A percentile compares a stretch with the other conserved stretches of the same genome.
phyloP scores from a whole-genome alignment of 2,888 invertebrate genomes.

The Cephus nigrinus region DNA sequence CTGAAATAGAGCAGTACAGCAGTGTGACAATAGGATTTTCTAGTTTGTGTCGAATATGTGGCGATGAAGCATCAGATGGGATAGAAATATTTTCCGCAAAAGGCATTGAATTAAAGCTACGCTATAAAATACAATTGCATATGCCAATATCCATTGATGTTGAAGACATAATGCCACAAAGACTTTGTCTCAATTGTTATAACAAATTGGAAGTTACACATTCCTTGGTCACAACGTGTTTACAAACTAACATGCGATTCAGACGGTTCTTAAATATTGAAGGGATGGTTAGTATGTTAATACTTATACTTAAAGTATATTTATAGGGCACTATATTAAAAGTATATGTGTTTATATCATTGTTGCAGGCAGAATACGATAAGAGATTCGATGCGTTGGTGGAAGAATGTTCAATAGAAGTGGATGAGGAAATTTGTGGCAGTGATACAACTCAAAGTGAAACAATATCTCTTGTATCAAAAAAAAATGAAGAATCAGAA shows the following conservation, averaged over 20 bases:
- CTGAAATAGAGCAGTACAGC: conserved; percentile 36
- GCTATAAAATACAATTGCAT: conserved; percentile 50
- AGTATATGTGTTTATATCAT: neutral
- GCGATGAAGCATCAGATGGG: conserved; percentile 33
- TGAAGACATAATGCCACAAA: conserved; percentile 43
- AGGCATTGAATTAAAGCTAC: conserved; percentile 40
- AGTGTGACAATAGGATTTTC: conserved; percentile 33
- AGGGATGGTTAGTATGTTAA: conserved; percentile 32
- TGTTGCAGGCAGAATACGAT: conserved; percentile 42
- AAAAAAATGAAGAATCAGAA: conserved; percentile 19
- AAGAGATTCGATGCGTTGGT: conserved; percentile 36
- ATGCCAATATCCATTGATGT: conserved; percentile 44
- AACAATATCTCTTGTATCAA: conserved; percentile 15
- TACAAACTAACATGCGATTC: conserved; percentile 47
- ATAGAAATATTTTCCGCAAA: conserved; percentile 45
- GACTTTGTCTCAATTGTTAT: conserved; percentile 45
- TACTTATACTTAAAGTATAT: neutral
- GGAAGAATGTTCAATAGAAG: conserved; percentile 32
- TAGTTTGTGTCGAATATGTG: conserved; percentile 50
- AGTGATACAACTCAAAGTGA: conserved; percentile 18
- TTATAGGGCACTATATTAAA: neutral
- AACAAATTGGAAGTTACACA: conserved; percentile 46
- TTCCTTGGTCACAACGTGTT: conserved; percentile 38
- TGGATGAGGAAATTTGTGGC: conserved; percentile 32
- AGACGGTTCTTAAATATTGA: conserved; percentile 44